Base-by-base conservation (phyloP, 2,113 vertebrate genomes). In the Catharus minimus region DNA sequence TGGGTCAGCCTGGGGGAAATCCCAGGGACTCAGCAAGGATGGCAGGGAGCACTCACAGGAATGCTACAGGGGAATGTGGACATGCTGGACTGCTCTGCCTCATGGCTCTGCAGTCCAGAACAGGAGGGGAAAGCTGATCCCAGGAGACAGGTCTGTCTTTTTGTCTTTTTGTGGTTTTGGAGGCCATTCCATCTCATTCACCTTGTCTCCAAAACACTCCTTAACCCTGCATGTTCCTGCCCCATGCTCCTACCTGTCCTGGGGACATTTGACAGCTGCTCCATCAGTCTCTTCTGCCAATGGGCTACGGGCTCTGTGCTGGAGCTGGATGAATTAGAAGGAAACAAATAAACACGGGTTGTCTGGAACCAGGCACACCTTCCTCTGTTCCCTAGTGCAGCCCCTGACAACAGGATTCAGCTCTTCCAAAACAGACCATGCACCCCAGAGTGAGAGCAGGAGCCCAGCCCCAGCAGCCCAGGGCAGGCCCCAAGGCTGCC, bases 201-300 rank as follows among this genome's bases (percentile, higher is more conserved):
- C 58, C 33, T 50, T 3, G 2, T 49, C 28, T 72, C 38, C 80
- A 74, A 71, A 86, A 39, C 0, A 2, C 50, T 66, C 27, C 36
- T 3, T 7, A 55, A 39, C 65, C 61, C 38, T 44, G 21, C 39
- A 39, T 5, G 36, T 21, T 83, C 64, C 60, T 17, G 2, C 10
- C 50, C 62, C 6, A 2, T 24, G 41, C 22, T 96, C 97, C 72
- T 89, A 99, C 99, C 99, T 97, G 97, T 99, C 88, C 96, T 46
- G 6, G 99, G 99, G 68, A 99, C 98, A 2, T 89, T 93, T 0
- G 93, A 95, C 68, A 99, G 97, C 41, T 98, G 96, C 71, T 97
- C 52, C 78, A 89, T 46, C 97, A 99, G 96, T 52, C 78, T 97
- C 76, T 93, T 88, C 91, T 97, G 97, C 80, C 98, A 98, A 28